A percentile compares a stretch with the other conserved stretches of the same genome.
phyloP scores from a whole-genome alignment of 2,888 invertebrate genomes.

The Latrodectus hesperus region DNA sequence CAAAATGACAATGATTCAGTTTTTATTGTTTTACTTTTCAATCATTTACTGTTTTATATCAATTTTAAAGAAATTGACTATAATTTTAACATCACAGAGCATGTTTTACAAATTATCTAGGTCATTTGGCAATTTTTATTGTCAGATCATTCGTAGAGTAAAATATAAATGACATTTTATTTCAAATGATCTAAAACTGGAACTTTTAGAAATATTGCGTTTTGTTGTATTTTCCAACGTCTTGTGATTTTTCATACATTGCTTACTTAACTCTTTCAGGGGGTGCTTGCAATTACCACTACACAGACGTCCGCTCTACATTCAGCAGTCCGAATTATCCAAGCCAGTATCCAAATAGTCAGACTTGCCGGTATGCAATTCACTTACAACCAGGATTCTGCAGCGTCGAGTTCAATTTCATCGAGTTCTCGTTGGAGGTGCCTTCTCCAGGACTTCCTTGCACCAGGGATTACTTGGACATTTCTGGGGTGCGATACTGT shows the following conservation, averaged over 20 bases:
- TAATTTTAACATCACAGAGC: no score
- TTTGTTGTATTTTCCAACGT: neutral
- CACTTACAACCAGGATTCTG: constrained; percentile 71
- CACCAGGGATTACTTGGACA: constrained; percentile 71
- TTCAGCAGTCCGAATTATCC: constrained; percentile 71
- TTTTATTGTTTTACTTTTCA: no score
- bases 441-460: constrained; percentile 66
- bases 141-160: no score
- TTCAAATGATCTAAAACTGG: neutral
- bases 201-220: neutral
- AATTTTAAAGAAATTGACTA: no score
- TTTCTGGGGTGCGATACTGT: constrained; percentile 71
- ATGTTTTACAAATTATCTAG: no score
- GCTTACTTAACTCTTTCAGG: neutral
- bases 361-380: constrained; percentile 71
- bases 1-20: no score
- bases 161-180: neutral
- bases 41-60: no score
- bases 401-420: constrained; percentile 71
- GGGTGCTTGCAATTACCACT: constrained; percentile 69
- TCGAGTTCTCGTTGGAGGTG: constrained; percentile 70
- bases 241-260: neutral
- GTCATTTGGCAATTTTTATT: no score
- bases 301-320: constrained; percentile 70
- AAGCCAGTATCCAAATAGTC: constrained; percentile 70